Evolutionary conservation across 2,797 vertebrate species (phyloP).

Genomic region (Danio aesculapii): DNA sequence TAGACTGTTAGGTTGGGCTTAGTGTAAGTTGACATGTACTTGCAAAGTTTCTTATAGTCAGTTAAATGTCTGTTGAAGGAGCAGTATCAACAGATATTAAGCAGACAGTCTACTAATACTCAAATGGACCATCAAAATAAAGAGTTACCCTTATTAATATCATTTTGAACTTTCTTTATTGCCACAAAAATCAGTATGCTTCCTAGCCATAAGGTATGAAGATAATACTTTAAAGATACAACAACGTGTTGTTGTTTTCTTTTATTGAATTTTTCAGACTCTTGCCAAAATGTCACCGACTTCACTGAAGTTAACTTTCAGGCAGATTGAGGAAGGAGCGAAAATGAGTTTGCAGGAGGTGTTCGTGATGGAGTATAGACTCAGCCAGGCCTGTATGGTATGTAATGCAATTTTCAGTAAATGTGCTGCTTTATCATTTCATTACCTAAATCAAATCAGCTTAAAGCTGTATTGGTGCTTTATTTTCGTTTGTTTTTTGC

Average conservation of each 20-base stretch:
- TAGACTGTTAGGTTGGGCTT: too few relatives aligned
- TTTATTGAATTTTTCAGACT: conserved; percentile 72
- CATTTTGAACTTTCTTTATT: neutral
- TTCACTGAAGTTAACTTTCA: conserved; percentile 90
- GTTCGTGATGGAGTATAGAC: conserved; percentile 92
- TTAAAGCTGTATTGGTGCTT: neutral
- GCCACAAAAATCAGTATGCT: neutral
- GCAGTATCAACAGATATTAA: too few relatives aligned
- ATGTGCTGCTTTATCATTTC: neutral
- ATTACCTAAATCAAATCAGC: conserved; percentile 5
- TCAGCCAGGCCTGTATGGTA: conserved; percentile 94
- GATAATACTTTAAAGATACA: neutral
- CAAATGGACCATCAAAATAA: too few relatives aligned
- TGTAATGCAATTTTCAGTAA: conserved; percentile 35
- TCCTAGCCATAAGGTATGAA: neutral
- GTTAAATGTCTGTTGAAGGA: too few relatives aligned
- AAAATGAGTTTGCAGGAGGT: conserved; percentile 88
- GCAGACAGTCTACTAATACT: too few relatives aligned
- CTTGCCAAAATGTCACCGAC: conserved; percentile 94
- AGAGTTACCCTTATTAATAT: too few relatives aligned
- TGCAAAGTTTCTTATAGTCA: too few relatives aligned
- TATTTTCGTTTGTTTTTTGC: too few relatives aligned
- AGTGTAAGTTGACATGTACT: too few relatives aligned
- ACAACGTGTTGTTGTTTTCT: neutral
- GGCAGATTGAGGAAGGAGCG: conserved; percentile 85